A percentile compares a stretch with the other conserved stretches of the same genome.
Evolutionary conservation across 30 jellyfish, hydroid and myxozoan species (phyloP).

Genomic region (Cassiopea xamachana): DNA sequence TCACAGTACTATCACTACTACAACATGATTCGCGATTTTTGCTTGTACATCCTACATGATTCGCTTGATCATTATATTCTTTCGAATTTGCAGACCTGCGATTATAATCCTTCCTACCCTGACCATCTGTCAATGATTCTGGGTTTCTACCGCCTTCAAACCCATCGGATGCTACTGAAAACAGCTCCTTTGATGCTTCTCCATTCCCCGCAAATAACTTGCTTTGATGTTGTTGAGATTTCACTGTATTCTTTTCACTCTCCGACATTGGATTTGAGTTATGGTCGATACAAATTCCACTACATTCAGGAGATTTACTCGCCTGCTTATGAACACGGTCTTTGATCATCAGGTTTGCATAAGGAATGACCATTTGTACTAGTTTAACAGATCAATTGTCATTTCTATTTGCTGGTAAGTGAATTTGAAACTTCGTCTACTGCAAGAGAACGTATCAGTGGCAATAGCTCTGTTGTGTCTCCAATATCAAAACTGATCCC

Average conservation of each 20-base stretch:
- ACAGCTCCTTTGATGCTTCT: conserved; percentile 12
- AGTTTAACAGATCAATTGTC: neutral
- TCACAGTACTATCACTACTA: conserved; percentile 46
- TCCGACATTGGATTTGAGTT: conserved; percentile 62
- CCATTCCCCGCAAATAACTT: conserved; percentile 52
- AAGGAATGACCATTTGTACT: conserved; percentile 53
- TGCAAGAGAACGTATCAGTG: neutral
- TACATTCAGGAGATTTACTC: conserved; percentile 51
- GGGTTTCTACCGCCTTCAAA: conserved; percentile 38
- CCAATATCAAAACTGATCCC: conserved; percentile 12
- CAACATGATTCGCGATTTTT: conserved; percentile 59
- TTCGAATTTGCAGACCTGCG: conserved; percentile 50
- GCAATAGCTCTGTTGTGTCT: neutral
- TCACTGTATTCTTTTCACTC: conserved; percentile 41
- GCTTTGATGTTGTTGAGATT: conserved; percentile 42
- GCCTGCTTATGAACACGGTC: conserved; percentile 59
- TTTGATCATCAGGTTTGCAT: conserved; percentile 42
- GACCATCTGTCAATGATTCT: conserved; percentile 54
- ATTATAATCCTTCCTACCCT: conserved; percentile 10
- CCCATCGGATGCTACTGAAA: conserved; percentile 32
- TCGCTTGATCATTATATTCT: conserved; percentile 20
- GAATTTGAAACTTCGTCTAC: neutral
- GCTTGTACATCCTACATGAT: neutral
- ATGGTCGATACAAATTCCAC: conserved; percentile 57
- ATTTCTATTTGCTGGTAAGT: neutral